Conservation (phyloP, 2,888 invertebrate genomes). For the Dinocampus coccinellae region DNA sequence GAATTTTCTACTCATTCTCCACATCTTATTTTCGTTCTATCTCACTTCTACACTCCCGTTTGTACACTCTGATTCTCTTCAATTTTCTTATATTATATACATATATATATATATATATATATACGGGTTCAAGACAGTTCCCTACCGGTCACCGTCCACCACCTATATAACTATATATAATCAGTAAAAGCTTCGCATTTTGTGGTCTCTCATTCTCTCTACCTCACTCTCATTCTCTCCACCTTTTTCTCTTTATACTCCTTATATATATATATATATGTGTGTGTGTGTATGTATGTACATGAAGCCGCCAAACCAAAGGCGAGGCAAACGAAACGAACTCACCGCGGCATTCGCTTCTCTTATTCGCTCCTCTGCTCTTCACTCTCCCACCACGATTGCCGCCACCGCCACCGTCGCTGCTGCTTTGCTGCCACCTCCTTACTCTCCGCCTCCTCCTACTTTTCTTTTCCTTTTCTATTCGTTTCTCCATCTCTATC, state of each 20-base stretch:
- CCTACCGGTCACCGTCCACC: conserved; percentile 12
- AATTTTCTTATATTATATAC: not conserved
- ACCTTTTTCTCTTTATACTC: not conserved
- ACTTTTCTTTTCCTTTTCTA: conserved; percentile 34
- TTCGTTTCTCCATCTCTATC: conserved; percentile 41
- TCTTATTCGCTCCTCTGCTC: conserved; percentile 56
- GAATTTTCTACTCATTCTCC: not conserved
- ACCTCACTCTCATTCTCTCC: not conserved
- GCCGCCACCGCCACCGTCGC: conserved; percentile 22
- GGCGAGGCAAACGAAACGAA: conserved; percentile 59
- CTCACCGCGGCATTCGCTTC: conserved; percentile 48
- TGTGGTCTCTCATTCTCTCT: not conserved
- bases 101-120: too few relatives aligned
- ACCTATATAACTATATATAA: not conserved
- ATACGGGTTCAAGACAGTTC: not conserved
- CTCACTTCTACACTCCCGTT: not conserved
- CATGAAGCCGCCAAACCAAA: conserved; percentile 47
- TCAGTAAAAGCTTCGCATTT: conserved; percentile 10
- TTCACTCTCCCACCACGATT: conserved; percentile 14
- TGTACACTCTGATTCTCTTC: not conserved
- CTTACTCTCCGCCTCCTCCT: conserved; percentile 35
- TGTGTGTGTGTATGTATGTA: conserved; percentile 9
- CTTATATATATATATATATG: not conserved
- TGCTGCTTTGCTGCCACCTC: conserved; percentile 21
- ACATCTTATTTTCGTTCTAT: not conserved